Percentiles rank a stretch among this genome's conserved stretches.
Conservation (phyloP, 2,888 invertebrate genomes). For the Rhorus exstirpatorius region DNA sequence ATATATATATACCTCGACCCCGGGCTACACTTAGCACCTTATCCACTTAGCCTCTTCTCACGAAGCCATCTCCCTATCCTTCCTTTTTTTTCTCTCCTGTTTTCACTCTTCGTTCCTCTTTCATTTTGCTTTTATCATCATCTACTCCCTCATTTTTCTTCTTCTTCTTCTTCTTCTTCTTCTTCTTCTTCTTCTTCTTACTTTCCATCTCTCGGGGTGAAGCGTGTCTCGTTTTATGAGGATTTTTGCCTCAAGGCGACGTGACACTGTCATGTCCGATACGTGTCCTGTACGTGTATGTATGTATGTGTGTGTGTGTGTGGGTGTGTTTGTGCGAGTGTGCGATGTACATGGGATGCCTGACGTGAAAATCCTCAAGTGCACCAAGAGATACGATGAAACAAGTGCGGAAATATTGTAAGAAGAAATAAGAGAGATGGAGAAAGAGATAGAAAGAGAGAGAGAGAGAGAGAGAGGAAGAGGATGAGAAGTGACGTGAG, state of each 20-base stretch:
- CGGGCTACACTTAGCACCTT: constrained; percentile 84
- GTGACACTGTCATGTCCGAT: constrained; percentile 82
- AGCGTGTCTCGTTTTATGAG: constrained; percentile 83
- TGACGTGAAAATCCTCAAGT: constrained; percentile 68
- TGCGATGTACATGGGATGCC: constrained; percentile 33
- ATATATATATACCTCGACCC: constrained; percentile 63
- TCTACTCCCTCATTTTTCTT: constrained; percentile 26
- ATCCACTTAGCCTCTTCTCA: constrained; percentile 85
- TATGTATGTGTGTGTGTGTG: constrained; percentile 31
- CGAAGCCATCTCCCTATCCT: constrained; percentile 79
- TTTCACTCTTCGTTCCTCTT: constrained; percentile 55
- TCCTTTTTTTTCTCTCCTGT: constrained; percentile 68
- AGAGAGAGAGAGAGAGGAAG: constrained; percentile 23
- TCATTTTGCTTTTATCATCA: constrained; percentile 36
- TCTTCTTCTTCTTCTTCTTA: constrained; percentile 36
- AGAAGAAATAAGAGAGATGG: constrained; percentile 30
- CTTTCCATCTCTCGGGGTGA: constrained; percentile 67
- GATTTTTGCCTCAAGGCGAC: constrained; percentile 83
- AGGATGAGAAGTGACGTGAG: constrained; percentile 22
- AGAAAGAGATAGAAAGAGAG: constrained; percentile 21
- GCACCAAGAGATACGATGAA: constrained; percentile 46
- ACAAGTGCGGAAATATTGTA: constrained; percentile 53
- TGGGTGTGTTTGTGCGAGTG: constrained; percentile 27
- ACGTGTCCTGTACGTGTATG: constrained; percentile 5
- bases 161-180: constrained; percentile 5